Evolutionary conservation across 2,888 invertebrate species (phyloP), one percentile per base, ranked within the genome.

Genomic region (Gibbula magus): DNA sequence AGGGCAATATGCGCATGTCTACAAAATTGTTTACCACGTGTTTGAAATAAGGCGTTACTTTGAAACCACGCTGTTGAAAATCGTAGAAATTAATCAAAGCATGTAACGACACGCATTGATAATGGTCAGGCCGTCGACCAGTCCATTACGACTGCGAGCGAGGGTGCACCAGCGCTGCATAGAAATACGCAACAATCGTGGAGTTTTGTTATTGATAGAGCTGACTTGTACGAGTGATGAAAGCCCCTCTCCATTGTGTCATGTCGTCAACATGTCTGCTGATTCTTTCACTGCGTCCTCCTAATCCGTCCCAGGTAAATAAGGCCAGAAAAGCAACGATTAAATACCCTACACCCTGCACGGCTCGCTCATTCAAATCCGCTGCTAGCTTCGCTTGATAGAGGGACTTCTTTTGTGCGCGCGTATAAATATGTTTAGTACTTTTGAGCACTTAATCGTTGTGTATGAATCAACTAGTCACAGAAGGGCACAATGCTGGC

Each of bases 241-340:
- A 75, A 75, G 74, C 74, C 75, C 52, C 52, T 45, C 16, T 10
- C 78, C 77, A 81, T 84, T 88, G 83, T 82, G n/a, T 66, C 51
- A 18, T 81, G 88, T 84, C 87, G 88, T 85, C 88, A 79, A 77
- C 53, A 81, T 82, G 88, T 88, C 88, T 87, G 84, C 84, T 45
- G 54, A 75, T 67, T 79, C 79, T 77, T 87, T 85, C 81, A 84
- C 35, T 61, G 32, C 74, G 66, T 53, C 61, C 77, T 78, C 79
- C 67, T 88, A 88, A 89, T 89, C 89, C 86, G 56, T 81, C 80
- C 79, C 80, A 83, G 81, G 85, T 88, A 86, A 88, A 88, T 84
- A 87, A 81, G 78, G 80, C 80, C 75, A 83, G 78, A 81, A 86
- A 84, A 79, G 79, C 82, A 84, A 80, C 83, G 81, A 82, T 84